Evolutionary conservation across 64 coral and sea anemone genomes (phyloP), one percentile per base, ranked within the genome.

Genomic region (Actinia equina): DNA sequence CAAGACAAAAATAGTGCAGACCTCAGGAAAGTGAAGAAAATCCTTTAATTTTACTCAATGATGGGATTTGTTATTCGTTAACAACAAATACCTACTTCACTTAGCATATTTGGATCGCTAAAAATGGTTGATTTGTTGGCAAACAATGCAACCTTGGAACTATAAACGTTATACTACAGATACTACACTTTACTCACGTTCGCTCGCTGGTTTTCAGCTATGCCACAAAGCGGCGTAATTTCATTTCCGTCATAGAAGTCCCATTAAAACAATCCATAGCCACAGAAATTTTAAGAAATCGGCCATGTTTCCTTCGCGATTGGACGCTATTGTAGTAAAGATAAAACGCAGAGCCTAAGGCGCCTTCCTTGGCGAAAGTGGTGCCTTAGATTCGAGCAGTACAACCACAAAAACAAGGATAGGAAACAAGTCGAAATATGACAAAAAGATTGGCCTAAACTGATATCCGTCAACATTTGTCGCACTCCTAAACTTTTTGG

Each of bases 381-480:
- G 69, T 74, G 69, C 69, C 69, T 74, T 14, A 74, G 69, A 74
- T 74, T 74, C 69, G 69, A 27, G 42, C 14, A 41, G 26, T 74
- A 41, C 69, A 25, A 74, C 69, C 69, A 74, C 69, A 74, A 74
- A 74, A 12, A 14, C 69, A 30, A 30, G 23, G 69, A 41, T 74
- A 74, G 69, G 69, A 74, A 74, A 41, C 69, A 15, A 74, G 69
- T 74, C 25, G 69, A 74, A 74, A 74, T 74, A 30, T 74, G 69
- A 74, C 69, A 74, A 74, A 74, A 74, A 74, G 69, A 74, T 74
- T 74, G 69, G 69, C 69, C 69, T 14, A 74, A 74, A 74, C 42
- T 74, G 69, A 74, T 74, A 74, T 74, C 69, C 69, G 26, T 74
- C 69, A 74, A 74, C 69, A 65, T 37, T 69, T 74, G 69, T 74